Conservation (phyloP, 2,797 vertebrate species). For the Intellagama lesueurii region DNA sequence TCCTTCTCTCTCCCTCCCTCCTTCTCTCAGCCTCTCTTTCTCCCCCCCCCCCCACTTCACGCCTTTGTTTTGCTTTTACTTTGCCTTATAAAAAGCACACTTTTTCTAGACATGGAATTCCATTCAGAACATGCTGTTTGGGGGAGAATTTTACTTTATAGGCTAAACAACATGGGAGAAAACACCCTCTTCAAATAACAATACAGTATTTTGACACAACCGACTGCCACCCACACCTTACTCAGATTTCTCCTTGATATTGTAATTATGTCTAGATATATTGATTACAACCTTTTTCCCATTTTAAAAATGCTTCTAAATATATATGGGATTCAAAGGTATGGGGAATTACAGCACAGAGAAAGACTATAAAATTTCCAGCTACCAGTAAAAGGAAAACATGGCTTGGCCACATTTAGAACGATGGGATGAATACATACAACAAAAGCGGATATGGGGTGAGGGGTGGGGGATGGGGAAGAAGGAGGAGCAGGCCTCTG, state of each 20-base stretch:
- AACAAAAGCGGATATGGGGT: constrained; percentile 21
- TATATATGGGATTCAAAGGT: not conserved
- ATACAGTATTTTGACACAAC: constrained; percentile 18
- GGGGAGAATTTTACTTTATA: not conserved
- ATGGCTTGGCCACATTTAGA: not conserved
- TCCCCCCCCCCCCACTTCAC: constrained; percentile 37
- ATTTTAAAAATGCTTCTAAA: not conserved
- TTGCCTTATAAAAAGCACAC: constrained; percentile 13
- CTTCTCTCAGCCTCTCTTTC: constrained; percentile 41
- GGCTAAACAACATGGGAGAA: not conserved
- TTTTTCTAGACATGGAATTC: constrained; percentile 26
- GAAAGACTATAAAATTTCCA: not conserved
- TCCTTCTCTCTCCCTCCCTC: not conserved
- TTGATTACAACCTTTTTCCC: not conserved
- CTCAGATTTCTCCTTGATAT: not conserved
- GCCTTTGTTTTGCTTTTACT: not conserved
- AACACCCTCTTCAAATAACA: not conserved
- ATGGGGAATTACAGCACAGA: not conserved
- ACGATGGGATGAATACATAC: not conserved
- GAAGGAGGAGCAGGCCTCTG: not conserved
- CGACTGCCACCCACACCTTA: not conserved
- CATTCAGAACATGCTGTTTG: not conserved
- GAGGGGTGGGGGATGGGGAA: not conserved
- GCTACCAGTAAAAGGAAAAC: not conserved
- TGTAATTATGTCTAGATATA: not conserved